Evolutionary conservation across 2,113 vertebrate genomes (phyloP).

Genomic region (Lontra canadensis): DNA sequence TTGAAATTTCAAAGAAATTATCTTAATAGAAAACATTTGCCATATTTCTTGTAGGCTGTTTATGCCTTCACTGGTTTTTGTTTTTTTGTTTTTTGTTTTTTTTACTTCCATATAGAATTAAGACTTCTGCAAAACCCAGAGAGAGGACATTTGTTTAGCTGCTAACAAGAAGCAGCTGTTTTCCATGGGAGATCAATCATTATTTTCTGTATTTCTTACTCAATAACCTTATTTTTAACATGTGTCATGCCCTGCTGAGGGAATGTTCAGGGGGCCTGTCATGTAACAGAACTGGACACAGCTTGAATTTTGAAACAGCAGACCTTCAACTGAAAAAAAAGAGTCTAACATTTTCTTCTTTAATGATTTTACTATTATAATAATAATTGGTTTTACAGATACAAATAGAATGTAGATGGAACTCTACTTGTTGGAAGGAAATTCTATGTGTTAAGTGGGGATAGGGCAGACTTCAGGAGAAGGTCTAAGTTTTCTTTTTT

Average conservation of each 20-base stretch:
- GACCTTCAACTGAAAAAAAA: neutral
- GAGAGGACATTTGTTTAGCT: constrained; percentile 65
- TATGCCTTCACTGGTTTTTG: neutral
- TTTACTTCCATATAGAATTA: neutral
- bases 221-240: constrained; percentile 71
- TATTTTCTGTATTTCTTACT: constrained; percentile 72
- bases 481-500: neutral
- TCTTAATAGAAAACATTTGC: constrained; percentile 40
- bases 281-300: neutral
- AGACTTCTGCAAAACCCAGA: constrained; percentile 46
- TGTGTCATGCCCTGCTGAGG: constrained; percentile 69
- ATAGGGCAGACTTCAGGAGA: neutral
- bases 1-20: constrained; percentile 37
- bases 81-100: neutral
- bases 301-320: constrained; percentile 55
- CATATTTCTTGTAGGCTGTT: neutral
- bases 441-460: neutral
- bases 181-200: constrained; percentile 72
- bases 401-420: neutral
- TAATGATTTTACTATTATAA: constrained; percentile 52
- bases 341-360: constrained; percentile 51
- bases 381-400: constrained; percentile 41
- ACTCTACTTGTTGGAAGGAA: neutral
- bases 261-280: constrained; percentile 63
- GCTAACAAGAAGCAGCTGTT: constrained; percentile 77